These are phyloP conservation scores for Benitochromis conjunctus DNA, from an alignment of 2,113 vertebrate genomes.

Conservation along the genomic window DNA sequence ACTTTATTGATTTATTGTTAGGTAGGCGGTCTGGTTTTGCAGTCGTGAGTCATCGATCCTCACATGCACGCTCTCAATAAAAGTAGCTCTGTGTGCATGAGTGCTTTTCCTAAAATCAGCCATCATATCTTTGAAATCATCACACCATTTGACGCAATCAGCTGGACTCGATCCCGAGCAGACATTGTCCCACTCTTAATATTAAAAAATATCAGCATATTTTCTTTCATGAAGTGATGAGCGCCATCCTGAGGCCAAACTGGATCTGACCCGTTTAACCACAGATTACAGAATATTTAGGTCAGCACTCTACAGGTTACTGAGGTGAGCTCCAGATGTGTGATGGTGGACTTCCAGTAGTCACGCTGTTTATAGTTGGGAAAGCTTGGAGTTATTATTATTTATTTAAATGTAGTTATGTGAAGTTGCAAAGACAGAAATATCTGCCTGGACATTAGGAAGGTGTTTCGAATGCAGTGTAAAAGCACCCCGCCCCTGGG, in stretches of 20 bases:
- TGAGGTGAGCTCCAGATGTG: neutral
- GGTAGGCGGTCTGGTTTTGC: fast-evolving
- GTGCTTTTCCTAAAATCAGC: neutral
- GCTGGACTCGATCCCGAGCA: too few species aligned
- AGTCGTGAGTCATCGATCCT: neutral
- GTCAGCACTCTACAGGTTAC: too few species aligned
- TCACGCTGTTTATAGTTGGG: neutral
- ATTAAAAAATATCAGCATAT: too few species aligned
- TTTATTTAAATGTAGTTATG: fast-evolving
- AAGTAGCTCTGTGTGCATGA: neutral
- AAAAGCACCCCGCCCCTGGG: neutral
- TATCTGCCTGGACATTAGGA: neutral
- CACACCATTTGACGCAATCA: neutral
- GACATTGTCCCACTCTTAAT: too few species aligned
- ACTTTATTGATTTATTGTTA: too few species aligned
- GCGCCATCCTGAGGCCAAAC: too few species aligned
- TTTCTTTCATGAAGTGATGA: too few species aligned
- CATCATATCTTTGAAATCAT: neutral
- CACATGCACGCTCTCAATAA: neutral
- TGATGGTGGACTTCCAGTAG: neutral
- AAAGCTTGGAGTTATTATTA: neutral
- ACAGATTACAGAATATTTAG: too few species aligned
- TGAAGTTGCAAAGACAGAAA: neutral
- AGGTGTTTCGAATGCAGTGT: neutral
- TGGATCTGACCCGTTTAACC: too few species aligned